Base-by-base conservation (phyloP, 2,113 vertebrate genomes). In the Platysternon megacephalum region DNA sequence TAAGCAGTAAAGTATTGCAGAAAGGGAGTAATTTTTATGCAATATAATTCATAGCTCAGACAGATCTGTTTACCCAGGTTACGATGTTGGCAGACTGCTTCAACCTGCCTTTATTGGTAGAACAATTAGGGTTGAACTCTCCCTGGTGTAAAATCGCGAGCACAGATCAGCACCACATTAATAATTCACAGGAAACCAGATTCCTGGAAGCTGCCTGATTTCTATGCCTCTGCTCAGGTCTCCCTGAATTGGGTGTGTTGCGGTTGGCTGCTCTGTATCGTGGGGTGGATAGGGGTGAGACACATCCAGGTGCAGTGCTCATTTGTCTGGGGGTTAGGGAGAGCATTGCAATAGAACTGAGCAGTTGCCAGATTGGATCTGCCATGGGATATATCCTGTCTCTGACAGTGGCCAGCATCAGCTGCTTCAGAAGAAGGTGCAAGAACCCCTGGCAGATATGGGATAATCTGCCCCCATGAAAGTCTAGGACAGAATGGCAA, bases 41-140 rank as follows among this genome's bases (percentile, higher is more conserved):
- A 19, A 6, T 68, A 55, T 79, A 91, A 74, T 82, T 29, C 88
- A 51, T 16, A 26, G 49, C 16, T 85, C 39, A 5, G 32, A 53
- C 8, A n/a, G 91, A 78, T 48, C 84, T 74, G 42, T 88, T 97
- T 84, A 39, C 80, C 39, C 78, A 58, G 5, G 26, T 94, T 90
- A 35, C 2, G 10, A 28, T 7, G 58, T 76, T 85, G 91, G 89
- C 83, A 80, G 58, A 46, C 44, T 22, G 26, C 86, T 94, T 90
- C 84, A 90, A 22, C 86, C 91, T 90, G 61, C 53, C 68, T 97
- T 96, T 94, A 93, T 95, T 92, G 94, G 84, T 91, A 82, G 61
- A 96, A 95, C 87, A 91, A 74, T 89, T n/a, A 93, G 86, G 76
- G 51, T n/a, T 93, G 93, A 87, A 83, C 29, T 93, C n/a, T 97